Evolutionary conservation across 2,888 invertebrate species (phyloP).

Genomic region (Tipula vernalis): DNA sequence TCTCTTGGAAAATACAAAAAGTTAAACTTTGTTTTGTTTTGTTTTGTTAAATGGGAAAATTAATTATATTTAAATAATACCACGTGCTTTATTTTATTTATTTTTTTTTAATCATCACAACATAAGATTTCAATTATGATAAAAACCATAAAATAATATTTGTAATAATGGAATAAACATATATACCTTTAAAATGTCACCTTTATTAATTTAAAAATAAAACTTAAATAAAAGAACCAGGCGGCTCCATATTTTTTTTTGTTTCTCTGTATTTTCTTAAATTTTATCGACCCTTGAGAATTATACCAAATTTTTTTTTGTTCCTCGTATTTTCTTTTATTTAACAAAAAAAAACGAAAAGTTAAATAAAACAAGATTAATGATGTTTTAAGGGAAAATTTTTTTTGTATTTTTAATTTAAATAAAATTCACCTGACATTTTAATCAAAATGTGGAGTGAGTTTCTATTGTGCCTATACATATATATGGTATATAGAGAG

Average conservation of each 20-base stretch:
- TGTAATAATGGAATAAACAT: background rate
- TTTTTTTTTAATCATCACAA: background rate
- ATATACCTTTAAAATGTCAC: background rate
- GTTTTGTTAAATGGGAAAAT: background rate
- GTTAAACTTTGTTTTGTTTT: background rate
- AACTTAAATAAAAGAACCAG: background rate
- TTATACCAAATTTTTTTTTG: background rate
- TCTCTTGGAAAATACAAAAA: background rate
- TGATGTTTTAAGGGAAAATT: background rate
- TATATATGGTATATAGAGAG: background rate
- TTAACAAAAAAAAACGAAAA: background rate
- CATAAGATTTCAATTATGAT: background rate
- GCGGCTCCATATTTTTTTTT: background rate
- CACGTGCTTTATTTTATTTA: background rate
- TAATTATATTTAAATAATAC: constrained; percentile 4
- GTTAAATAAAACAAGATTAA: background rate
- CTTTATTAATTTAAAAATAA: background rate
- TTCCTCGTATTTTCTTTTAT: background rate
- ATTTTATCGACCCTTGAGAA: background rate
- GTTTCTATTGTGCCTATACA: background rate
- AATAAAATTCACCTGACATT: constrained; percentile 4
- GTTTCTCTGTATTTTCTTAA: background rate
- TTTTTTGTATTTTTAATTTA: background rate
- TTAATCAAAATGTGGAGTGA: background rate
- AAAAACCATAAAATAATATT: background rate